Conservation (phyloP, 1,140 invertebrate genomes). For the Drosophila lini region DNA sequence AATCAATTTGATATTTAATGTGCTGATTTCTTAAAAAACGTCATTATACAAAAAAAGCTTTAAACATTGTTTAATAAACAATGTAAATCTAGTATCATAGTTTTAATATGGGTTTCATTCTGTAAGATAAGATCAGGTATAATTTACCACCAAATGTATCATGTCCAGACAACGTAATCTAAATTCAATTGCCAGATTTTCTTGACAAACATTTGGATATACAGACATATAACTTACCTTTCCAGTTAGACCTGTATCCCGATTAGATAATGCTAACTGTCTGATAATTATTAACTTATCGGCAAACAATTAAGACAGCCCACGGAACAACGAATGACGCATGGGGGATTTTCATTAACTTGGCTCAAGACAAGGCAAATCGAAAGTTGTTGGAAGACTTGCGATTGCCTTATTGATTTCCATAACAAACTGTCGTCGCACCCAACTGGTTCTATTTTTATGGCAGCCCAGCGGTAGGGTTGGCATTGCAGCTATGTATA, state of each 20-base stretch:
- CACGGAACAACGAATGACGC: slow-evolving; percentile 14
- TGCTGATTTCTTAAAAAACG: not conserved
- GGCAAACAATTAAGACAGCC: slow-evolving; percentile 25
- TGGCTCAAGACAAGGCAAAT: slow-evolving; percentile 6
- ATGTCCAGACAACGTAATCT: not conserved
- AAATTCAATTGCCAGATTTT: not conserved
- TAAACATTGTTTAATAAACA: too few relatives aligned
- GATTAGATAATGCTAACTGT: slow-evolving; percentile 14
- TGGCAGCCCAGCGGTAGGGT: not conserved
- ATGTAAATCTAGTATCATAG: not conserved
- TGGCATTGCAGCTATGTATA: not conserved
- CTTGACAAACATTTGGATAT: slow-evolving; percentile 16
- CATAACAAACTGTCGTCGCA: slow-evolving; percentile 16
- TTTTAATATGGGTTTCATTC: not conserved
- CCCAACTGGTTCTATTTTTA: slow-evolving; percentile 31
- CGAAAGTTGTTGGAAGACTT: slow-evolving; percentile 23
- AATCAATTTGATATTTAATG: not conserved
- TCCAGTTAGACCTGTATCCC: slow-evolving; percentile 2
- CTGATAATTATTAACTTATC: slow-evolving; percentile 25
- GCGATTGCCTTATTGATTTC: slow-evolving; percentile 33
- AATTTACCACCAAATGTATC: not conserved
- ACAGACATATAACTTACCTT: slow-evolving; percentile 8
- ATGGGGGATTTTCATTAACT: slow-evolving; percentile 31
- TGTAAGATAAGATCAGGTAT: not conserved
- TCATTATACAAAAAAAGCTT: too few relatives aligned